Base-by-base conservation (phyloP, 2,888 invertebrate species). In the Chelonus formosanus region DNA sequence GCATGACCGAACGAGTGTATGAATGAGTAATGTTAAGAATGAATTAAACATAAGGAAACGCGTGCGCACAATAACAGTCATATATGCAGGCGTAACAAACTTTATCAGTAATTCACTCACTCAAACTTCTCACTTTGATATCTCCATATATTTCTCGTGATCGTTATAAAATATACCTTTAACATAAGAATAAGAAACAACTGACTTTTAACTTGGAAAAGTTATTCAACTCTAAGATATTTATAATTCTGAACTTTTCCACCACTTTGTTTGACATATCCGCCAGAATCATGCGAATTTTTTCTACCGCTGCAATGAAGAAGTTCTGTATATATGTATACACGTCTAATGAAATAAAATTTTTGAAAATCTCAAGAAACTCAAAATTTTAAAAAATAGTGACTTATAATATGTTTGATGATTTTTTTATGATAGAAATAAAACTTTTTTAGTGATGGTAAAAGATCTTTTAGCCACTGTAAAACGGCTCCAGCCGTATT, bases 31-130 rank as follows among this genome's bases (percentile, higher is more conserved):
- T 77, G 76, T 69, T n/a, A 31, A 68, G 67, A 73, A 77, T 78
- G 78, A 78, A 78, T 78, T 77, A 78, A 77, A 76, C 76, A 78
- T 78, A 67, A 43, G 20, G 56, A 67, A 74, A 69, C 74, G 71
- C 74, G 74, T 72, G 73, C 71, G 6, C 50, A 40, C 43, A 48
- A 60, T 40, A 10, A 31, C 40, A 52, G 32, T n/a, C 32, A 10
- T 62, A 61, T 57, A 57, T 63, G 47, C n/a, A 34, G 31, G 48
- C 43, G 54, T 44, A 57, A 53, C 54, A 54, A 65, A 62, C 64
- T 61, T 68, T 68, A 55, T 64, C 62, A 50, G 48, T 57, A 44
- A 63, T 36, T 63, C 35, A 52, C 52, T 62, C 31, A 50, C 10
- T 57, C 36, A 53, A 48, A 20, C 8, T 50, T 56, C 34, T 3